Evolutionary conservation across 1,140 invertebrate species (phyloP), one percentile per base, ranked within the genome.

Genomic region (Manduca sexta): DNA sequence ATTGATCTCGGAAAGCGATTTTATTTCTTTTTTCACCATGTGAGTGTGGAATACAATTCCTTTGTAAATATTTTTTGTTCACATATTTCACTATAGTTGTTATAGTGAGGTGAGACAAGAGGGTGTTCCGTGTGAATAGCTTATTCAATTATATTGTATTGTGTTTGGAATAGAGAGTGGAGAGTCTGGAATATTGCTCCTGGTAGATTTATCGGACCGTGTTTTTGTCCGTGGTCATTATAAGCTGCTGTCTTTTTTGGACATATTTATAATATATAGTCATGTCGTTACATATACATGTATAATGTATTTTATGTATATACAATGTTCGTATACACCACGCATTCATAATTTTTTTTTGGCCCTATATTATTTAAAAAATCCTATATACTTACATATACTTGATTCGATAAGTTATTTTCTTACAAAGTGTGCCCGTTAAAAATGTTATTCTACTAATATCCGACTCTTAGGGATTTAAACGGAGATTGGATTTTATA

Each of bases 1-100:
- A 74, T 78, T 69, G 68, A 83, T 83, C 76, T 82, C 62, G 35
- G 21, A 30, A 4, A 45, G 43, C 56, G 53, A 64, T 54, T 56
- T 61, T 66, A 64, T 69, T 67, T 56, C 69, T 71, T 71, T 67
- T 60, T 67, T 56, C 46, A 48, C 31, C 35, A 62, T 71, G 64
- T 56, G 43, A 45, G 47, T 49, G 46, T 51, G 43, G 61, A 56
- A 71, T 64, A 77, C 65, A 77, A 77, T 70, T 57, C 61, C 53
- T 63, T 69, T 65, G 62, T 71, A 57, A 67, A 67, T 53, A 57
- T 74, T 78, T 81, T 77, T 78, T 81, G 69, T 71, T 57, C 56
- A 66, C 61, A 70, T 74, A 67, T 69, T 68, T 70, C 53, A 69
- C 64, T 52, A 48, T 57, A 56, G 60, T 55, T 52, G 54, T 63